These are phyloP conservation scores for Microctenopoma lineatum DNA, from an alignment of 2,797 vertebrate genomes.

Conservation along the genomic window DNA sequence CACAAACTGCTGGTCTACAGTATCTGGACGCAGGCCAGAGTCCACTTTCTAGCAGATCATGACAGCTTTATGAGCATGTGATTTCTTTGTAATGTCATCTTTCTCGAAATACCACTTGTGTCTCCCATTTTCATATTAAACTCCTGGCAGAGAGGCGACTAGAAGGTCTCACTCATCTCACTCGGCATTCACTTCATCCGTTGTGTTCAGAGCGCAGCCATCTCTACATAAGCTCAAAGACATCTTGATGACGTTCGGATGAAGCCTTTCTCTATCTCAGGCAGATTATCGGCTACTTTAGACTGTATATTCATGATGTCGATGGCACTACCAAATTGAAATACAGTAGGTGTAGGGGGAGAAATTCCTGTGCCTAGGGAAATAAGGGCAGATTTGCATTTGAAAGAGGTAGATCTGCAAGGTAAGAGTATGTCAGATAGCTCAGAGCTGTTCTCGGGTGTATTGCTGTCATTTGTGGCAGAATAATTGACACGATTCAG, in stretches of 20 bases:
- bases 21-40: slow-evolving; percentile 19
- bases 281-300: slow-evolving; percentile 41
- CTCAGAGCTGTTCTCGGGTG: slow-evolving; percentile 50
- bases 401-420: slow-evolving; percentile 65
- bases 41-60: slow-evolving; percentile 17
- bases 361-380: slow-evolving; percentile 43
- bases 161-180: slow-evolving; percentile 15
- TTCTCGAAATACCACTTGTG: slow-evolving; percentile 23
- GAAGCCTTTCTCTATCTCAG: slow-evolving; percentile 5
- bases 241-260: slow-evolving; percentile 2
- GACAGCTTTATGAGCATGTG: slow-evolving; percentile 25
- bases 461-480: slow-evolving; percentile 64
- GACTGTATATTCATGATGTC: slow-evolving; percentile 36
- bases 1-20: slow-evolving; percentile 17
- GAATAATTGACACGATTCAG: slow-evolving; percentile 69
- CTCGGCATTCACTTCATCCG: neutral
- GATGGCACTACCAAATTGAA: slow-evolving; percentile 42
- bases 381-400: slow-evolving; percentile 67
- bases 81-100: slow-evolving; percentile 36
- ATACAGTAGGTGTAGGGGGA: slow-evolving; percentile 25
- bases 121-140: slow-evolving; percentile 34
- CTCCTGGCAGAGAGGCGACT: neutral
- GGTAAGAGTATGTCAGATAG: slow-evolving; percentile 58
- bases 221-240: slow-evolving; percentile 30
- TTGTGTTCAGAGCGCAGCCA: slow-evolving; percentile 8